Evolutionary conservation across 2,888 invertebrate species (phyloP).

Genomic region (Apoda limacodes): DNA sequence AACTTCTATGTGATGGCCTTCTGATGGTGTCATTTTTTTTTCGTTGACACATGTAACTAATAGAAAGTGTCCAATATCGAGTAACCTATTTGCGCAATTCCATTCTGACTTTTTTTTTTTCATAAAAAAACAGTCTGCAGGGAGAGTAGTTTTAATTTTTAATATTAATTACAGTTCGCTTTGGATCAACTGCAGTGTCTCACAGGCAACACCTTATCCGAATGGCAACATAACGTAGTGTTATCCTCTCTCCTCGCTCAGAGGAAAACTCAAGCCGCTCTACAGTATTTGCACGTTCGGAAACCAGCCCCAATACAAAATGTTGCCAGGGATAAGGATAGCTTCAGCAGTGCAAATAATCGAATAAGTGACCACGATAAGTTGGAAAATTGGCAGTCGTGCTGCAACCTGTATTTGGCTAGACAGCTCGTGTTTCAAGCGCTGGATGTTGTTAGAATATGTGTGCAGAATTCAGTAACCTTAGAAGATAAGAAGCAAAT

Average conservation of each 20-base stretch:
- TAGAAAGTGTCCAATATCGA: too few relatives aligned
- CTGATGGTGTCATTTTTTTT: too few relatives aligned
- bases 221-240: constrained; percentile 80
- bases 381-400: constrained; percentile 61
- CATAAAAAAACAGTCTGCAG: too few relatives aligned
- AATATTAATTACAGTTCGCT: constrained; percentile 76
- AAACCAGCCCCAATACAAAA: constrained; percentile 65
- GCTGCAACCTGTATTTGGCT: constrained; percentile 72
- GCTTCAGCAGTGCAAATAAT: constrained; percentile 15
- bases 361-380: constrained; percentile 35
- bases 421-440: constrained; percentile 75
- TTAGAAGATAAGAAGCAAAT: constrained; percentile 50
- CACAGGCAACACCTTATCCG: constrained; percentile 68
- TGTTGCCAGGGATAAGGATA: constrained; percentile 37
- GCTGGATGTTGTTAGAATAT: constrained; percentile 71
- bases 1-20: too few relatives aligned
- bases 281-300: constrained; percentile 75
- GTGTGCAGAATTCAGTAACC: constrained; percentile 50
- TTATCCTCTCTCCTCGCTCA: constrained; percentile 75
- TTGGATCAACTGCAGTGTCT: constrained; percentile 74
- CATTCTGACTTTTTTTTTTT: too few relatives aligned
- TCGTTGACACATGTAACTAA: too few relatives aligned
- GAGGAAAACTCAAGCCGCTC: constrained; percentile 75
- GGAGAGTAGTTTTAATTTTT: too few relatives aligned
- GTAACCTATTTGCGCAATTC: too few relatives aligned